Evolutionary conservation across 2,888 invertebrate genomes (phyloP).

Genomic region (Hyposoter dolosus): DNA sequence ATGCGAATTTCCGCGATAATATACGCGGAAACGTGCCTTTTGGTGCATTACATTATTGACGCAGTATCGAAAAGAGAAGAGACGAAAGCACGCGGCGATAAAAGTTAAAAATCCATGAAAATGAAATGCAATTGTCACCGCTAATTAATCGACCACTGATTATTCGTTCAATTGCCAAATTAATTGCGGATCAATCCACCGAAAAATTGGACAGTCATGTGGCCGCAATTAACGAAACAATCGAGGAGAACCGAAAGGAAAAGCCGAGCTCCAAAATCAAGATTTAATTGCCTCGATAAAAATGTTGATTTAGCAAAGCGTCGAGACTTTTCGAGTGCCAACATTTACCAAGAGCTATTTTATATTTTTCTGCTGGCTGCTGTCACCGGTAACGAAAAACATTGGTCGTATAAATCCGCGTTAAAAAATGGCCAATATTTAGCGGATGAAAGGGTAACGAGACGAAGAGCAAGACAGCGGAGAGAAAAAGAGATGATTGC

Average conservation of each 20-base stretch:
- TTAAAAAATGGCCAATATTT: slow-evolving; percentile 30
- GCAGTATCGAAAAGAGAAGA: slow-evolving; percentile 10
- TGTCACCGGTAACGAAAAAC: slow-evolving; percentile 57
- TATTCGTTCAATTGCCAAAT: too few species aligned
- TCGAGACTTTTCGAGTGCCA: background rate
- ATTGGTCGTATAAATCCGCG: slow-evolving; percentile 59
- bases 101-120: background rate
- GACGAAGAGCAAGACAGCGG: slow-evolving; percentile 17
- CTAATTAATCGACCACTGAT: too few species aligned
- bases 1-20: slow-evolving; percentile 31
- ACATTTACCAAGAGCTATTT: slow-evolving; percentile 45
- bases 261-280: background rate
- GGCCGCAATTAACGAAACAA: too few species aligned
- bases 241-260: background rate
- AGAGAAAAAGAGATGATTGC: slow-evolving; percentile 18
- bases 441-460: slow-evolving; percentile 32
- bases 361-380: slow-evolving; percentile 54
- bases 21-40: slow-evolving; percentile 54
- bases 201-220: background rate
- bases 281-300: background rate
- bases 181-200: too few species aligned
- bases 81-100: background rate
- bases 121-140: background rate
- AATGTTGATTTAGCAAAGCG: slow-evolving; percentile 5
- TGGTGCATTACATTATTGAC: slow-evolving; percentile 46